Percentiles rank a stretch among this genome's conserved stretches.
phyloP scores from a whole-genome alignment of 2,113 vertebrate species.

The Propithecus coquereli region DNA sequence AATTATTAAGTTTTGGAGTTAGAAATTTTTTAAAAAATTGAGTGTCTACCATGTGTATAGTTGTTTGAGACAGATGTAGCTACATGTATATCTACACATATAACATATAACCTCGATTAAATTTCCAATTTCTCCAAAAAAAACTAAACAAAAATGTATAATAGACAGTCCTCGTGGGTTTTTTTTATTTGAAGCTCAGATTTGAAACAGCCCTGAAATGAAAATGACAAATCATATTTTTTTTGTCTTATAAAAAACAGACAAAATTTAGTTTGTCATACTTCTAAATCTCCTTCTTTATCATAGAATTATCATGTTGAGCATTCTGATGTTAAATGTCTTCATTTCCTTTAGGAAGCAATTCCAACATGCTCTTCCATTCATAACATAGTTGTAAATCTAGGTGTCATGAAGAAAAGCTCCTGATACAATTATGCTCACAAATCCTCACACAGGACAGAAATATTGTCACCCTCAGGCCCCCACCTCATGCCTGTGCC shows the following conservation, averaged over 20 bases:
- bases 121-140: not conserved
- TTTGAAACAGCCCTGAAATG: not conserved
- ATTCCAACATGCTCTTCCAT: not conserved
- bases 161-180: not conserved
- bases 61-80: not conserved
- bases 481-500: not conserved
- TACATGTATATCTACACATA: not conserved
- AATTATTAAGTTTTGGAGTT: not conserved
- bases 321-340: not conserved
- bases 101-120: not conserved
- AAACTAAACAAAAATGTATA: not conserved
- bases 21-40: not conserved
- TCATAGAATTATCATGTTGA: not conserved
- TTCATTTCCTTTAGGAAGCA: not conserved
- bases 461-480: not conserved
- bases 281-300: not conserved
- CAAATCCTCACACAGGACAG: not conserved
- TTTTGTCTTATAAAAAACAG: not conserved
- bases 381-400: not conserved
- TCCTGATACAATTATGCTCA: not conserved
- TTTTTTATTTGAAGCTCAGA: constrained; percentile 1
- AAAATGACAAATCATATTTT: not conserved
- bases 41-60: not conserved
- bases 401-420: not conserved
- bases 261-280: not conserved